phyloP scores from a whole-genome alignment of 2,797 vertebrate genomes.

The Ceryle rudis region DNA sequence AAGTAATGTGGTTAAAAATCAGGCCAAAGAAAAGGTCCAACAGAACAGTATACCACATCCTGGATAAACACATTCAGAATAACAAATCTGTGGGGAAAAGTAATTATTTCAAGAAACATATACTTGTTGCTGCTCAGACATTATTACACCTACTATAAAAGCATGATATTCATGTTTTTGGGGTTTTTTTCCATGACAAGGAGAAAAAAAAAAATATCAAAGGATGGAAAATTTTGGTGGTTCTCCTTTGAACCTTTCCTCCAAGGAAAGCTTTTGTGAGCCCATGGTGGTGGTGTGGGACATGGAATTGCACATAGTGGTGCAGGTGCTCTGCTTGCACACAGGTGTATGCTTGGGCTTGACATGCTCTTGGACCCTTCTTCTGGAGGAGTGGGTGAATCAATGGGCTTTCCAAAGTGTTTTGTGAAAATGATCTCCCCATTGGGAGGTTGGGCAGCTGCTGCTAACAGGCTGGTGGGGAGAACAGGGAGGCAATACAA shows the following conservation, averaged over 20 bases:
- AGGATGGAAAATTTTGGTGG: not conserved
- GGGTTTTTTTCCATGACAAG: not conserved
- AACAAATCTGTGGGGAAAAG: not conserved
- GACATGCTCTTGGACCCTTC: not conserved
- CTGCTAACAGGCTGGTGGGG: not conserved
- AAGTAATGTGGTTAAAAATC: not conserved
- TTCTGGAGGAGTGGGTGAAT: not conserved
- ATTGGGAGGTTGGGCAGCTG: accelerated
- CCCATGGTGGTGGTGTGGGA: accelerated
- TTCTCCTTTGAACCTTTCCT: not conserved
- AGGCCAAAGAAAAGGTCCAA: not conserved
- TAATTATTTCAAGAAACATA: not conserved
- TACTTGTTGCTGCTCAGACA: not conserved
- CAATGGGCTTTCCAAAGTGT: accelerated
- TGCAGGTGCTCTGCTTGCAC: not conserved
- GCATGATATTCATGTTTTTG: not conserved
- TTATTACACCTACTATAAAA: not conserved
- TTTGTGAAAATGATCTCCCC: accelerated
- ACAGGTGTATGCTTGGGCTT: not conserved
- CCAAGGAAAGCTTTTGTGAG: not conserved
- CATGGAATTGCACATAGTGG: accelerated
- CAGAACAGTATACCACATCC: not conserved
- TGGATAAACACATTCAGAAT: not conserved
- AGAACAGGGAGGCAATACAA: accelerated
- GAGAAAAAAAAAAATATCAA: not conserved